These are phyloP conservation scores for Pipra filicauda DNA, from an alignment of 2,113 vertebrate genomes.

Conservation along the genomic window DNA sequence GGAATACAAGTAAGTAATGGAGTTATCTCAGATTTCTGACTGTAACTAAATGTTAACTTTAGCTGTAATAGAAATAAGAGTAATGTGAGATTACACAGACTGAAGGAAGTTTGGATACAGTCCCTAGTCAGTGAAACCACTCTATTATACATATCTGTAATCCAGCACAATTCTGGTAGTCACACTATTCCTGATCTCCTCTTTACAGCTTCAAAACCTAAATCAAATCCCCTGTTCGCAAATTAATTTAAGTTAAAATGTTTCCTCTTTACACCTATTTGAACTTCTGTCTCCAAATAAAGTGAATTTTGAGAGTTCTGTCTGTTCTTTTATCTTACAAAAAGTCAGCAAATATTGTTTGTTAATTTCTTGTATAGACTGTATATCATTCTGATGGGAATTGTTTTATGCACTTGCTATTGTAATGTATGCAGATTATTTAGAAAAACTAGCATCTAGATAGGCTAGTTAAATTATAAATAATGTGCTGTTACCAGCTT, in stretches of 20 bases:
- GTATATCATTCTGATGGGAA: not conserved
- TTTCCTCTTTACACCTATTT: not conserved
- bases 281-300: not conserved
- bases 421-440: not conserved
- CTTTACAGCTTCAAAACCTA: not conserved
- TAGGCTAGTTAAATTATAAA: not conserved
- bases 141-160: not conserved
- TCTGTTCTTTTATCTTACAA: not conserved
- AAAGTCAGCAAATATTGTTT: not conserved
- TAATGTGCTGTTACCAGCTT: not conserved
- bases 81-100: not conserved
- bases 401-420: not conserved
- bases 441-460: not conserved
- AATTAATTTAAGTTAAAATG: not conserved
- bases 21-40: not conserved
- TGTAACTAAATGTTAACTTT: not conserved
- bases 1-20: not conserved
- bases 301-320: not conserved
- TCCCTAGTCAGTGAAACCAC: not conserved
- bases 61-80: not conserved
- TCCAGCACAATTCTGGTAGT: not conserved
- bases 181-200: not conserved
- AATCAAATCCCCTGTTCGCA: not conserved
- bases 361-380: not conserved
- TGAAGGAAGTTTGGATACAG: not conserved